phyloP scores from a whole-genome alignment of 2,888 invertebrate species.

The Chymomyza caudatula region DNA sequence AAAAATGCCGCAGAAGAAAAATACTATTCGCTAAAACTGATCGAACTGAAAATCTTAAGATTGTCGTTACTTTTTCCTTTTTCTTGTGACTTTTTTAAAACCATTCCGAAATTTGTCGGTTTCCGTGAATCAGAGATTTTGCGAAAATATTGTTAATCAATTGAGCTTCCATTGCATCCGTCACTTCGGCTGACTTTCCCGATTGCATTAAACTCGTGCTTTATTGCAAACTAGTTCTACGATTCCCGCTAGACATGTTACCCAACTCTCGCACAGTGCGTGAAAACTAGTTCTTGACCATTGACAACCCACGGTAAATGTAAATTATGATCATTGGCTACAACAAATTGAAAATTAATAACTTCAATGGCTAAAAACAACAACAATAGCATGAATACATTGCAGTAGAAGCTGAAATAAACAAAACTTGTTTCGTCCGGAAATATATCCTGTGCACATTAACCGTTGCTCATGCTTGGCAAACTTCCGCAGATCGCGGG shows the following conservation, averaged over 20 bases:
- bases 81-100: too few species aligned
- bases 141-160: too few species aligned
- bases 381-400: not conserved
- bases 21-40: too few species aligned
- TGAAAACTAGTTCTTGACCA: not conserved
- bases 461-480: conserved; percentile 75
- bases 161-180: too few species aligned
- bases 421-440: conserved; percentile 51
- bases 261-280: not conserved
- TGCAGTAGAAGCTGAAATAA: not conserved
- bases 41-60: too few species aligned
- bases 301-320: conserved; percentile 1
- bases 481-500: conserved; percentile 69
- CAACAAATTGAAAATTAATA: conserved; percentile 67
- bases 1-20: too few species aligned
- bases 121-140: too few species aligned
- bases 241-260: too few species aligned
- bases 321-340: conserved; percentile 44
- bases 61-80: too few species aligned
- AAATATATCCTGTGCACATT: conserved; percentile 73
- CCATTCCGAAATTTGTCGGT: too few species aligned
- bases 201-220: not conserved
- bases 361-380: conserved; percentile 35
- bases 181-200: too few species aligned
- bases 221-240: not conserved